phyloP scores from a whole-genome alignment of 2,888 invertebrate species.

The Crepidodera aurea region DNA sequence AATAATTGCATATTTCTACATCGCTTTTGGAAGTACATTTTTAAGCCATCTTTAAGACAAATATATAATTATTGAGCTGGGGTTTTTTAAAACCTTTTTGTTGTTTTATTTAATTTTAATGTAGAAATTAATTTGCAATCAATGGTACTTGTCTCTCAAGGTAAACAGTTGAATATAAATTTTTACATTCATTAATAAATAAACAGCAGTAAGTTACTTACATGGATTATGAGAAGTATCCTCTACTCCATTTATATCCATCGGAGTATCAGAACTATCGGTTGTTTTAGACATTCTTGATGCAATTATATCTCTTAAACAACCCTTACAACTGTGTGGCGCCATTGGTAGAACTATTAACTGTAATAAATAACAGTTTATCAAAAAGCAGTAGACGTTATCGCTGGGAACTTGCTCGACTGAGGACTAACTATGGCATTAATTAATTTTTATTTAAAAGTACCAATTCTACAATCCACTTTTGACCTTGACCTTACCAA shows the following conservation, averaged over 20 bases:
- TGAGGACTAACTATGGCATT: slow-evolving; percentile 11
- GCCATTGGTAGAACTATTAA: slow-evolving; percentile 57
- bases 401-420: neutral
- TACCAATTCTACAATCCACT: slow-evolving; percentile 14
- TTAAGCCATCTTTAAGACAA: no score
- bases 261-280: slow-evolving; percentile 41
- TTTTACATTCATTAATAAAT: no score
- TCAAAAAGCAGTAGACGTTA: neutral
- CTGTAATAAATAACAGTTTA: slow-evolving; percentile 23
- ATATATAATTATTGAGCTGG: no score
- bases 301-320: slow-evolving; percentile 55
- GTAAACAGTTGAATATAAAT: no score
- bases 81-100: no score
- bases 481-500: slow-evolving; percentile 34
- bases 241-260: slow-evolving; percentile 50
- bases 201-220: no score
- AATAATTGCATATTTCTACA: no score
- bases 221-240: slow-evolving; percentile 52
- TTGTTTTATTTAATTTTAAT: no score
- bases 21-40: no score
- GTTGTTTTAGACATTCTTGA: slow-evolving; percentile 53
- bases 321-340: slow-evolving; percentile 65
- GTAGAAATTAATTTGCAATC: no score
- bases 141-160: no score
- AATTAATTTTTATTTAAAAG: slow-evolving; percentile 5